Percentiles rank a stretch among this genome's conserved stretches.
phyloP scores from a whole-genome alignment of 2,888 invertebrate genomes.

The Morpho achilles region DNA sequence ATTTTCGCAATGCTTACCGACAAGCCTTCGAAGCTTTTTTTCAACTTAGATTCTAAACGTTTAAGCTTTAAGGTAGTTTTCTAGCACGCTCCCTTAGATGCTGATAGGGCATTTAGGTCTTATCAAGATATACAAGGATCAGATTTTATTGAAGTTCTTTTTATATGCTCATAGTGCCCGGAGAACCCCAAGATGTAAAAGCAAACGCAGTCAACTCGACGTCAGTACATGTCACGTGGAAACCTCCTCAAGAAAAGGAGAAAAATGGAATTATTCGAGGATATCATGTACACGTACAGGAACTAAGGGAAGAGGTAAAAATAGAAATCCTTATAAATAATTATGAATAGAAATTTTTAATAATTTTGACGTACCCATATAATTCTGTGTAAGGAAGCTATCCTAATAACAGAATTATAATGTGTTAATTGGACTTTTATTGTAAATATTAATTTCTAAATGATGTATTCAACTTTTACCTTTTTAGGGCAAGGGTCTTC shows the following conservation, averaged over 20 bases:
- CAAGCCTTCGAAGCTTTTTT: slow-evolving; percentile 51
- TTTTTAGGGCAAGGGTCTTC: slow-evolving; percentile 84
- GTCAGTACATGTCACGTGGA: slow-evolving; percentile 96
- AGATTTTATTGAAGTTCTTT: slow-evolving; percentile 36
- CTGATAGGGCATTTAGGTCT: slow-evolving; percentile 78
- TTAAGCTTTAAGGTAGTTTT: slow-evolving; percentile 61
- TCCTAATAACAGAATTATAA: too few relatives aligned
- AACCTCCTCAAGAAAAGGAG: slow-evolving; percentile 93
- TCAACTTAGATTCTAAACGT: slow-evolving; percentile 53
- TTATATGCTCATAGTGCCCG: slow-evolving; percentile 90
- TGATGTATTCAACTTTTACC: too few relatives aligned
- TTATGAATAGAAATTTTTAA: too few relatives aligned
- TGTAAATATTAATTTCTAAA: too few relatives aligned
- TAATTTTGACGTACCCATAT: too few relatives aligned
- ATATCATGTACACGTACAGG: slow-evolving; percentile 97
- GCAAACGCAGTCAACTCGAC: slow-evolving; percentile 95
- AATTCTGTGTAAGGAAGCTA: too few relatives aligned
- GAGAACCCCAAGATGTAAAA: slow-evolving; percentile 96
- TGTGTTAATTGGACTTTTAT: too few relatives aligned
- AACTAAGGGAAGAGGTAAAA: slow-evolving; percentile 89
- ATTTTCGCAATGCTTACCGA: slow-evolving; percentile 44
- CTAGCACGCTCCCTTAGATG: slow-evolving; percentile 75
- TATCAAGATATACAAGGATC: slow-evolving; percentile 39
- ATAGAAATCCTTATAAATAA: too few relatives aligned
- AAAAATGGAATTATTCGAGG: slow-evolving; percentile 97